Conservation (phyloP, 2,797 vertebrate genomes). For the Xenopus petersii region DNA sequence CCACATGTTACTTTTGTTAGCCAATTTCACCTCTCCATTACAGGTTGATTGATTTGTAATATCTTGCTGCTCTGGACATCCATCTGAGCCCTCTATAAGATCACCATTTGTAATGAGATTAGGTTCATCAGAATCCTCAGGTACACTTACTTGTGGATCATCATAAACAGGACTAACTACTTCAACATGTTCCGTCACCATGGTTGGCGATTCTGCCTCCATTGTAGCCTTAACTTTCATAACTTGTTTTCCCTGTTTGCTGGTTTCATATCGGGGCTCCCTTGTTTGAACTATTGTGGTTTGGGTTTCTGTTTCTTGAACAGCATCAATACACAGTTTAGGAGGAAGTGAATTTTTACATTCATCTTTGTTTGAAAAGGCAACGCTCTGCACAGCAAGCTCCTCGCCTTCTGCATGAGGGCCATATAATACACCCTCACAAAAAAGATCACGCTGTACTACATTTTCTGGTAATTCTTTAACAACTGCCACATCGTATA, state of each 20-base stretch:
- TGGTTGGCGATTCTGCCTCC: constrained; percentile 39
- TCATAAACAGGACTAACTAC: constrained; percentile 26
- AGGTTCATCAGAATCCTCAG: constrained; percentile 8
- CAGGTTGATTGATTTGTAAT: constrained; percentile 16
- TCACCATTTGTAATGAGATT: constrained; percentile 1
- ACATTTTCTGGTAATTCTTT: constrained; percentile 56
- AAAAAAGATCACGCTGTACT: constrained; percentile 52
- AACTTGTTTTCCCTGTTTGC: constrained; percentile 39
- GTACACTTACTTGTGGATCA: constrained; percentile 37
- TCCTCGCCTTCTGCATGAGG: constrained; percentile 51
- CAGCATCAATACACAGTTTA: constrained; percentile 45
- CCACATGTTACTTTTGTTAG: constrained; percentile 50
- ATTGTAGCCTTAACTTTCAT: constrained; percentile 24
- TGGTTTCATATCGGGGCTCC: constrained; percentile 43
- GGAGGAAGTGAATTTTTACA: constrained; percentile 37
- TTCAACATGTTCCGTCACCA: constrained; percentile 51
- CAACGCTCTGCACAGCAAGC: constrained; percentile 44
- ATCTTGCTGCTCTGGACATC: constrained; percentile 4
- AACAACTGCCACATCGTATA: constrained; percentile 56
- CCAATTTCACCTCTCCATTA: constrained; percentile 46
- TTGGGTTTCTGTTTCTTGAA: constrained; percentile 49
- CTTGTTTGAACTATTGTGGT: constrained; percentile 23
- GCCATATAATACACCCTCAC: constrained; percentile 55
- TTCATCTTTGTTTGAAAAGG: constrained; percentile 52
- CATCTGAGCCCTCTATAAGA: background rate